Percentiles rank a stretch among this genome's conserved stretches.
phyloP scores from a whole-genome alignment of 30 jellyfish, hydroid and myxozoan species.

The Cassiopea xamachana region DNA sequence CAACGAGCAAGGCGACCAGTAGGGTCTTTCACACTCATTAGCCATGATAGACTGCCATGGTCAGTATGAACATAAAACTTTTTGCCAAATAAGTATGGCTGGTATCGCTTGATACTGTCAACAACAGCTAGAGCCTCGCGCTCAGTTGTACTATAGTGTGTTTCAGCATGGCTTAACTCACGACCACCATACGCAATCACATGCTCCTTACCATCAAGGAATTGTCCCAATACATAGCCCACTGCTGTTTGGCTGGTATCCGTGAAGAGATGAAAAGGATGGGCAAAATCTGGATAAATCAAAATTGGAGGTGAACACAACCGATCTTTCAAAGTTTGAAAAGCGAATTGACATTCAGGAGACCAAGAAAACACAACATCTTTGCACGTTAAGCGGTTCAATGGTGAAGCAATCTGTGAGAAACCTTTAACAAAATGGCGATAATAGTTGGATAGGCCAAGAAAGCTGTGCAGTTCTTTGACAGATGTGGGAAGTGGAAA shows the following conservation, averaged over 20 bases:
- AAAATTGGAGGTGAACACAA: conserved; percentile 60
- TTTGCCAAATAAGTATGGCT: too few species aligned
- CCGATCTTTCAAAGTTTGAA: conserved; percentile 1
- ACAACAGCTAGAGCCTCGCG: too few species aligned
- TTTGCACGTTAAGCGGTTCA: conserved; percentile 21
- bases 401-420: conserved; percentile 56
- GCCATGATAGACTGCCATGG: too few species aligned
- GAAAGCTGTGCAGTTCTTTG: conserved; percentile 14
- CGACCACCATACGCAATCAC: too few species aligned
- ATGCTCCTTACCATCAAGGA: too few species aligned
- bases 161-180: too few species aligned
- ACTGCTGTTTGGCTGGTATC: conserved; percentile 68
- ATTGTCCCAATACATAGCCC: conserved; percentile 16
- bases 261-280: conserved; percentile 39
- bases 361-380: conserved; percentile 27
- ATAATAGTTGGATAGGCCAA: conserved; percentile 30
- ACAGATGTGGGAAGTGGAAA: conserved; percentile 42
- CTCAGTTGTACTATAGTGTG: too few species aligned
- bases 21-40: too few species aligned
- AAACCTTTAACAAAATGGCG: conserved; percentile 46
- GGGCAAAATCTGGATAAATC: conserved; percentile 41
- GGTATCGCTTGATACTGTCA: too few species aligned
- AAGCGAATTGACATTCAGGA: conserved; percentile 28
- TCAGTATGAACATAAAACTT: too few species aligned
- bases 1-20: too few species aligned